Conservation (phyloP, 2,113 vertebrate species). For the Podarcis muralis region DNA sequence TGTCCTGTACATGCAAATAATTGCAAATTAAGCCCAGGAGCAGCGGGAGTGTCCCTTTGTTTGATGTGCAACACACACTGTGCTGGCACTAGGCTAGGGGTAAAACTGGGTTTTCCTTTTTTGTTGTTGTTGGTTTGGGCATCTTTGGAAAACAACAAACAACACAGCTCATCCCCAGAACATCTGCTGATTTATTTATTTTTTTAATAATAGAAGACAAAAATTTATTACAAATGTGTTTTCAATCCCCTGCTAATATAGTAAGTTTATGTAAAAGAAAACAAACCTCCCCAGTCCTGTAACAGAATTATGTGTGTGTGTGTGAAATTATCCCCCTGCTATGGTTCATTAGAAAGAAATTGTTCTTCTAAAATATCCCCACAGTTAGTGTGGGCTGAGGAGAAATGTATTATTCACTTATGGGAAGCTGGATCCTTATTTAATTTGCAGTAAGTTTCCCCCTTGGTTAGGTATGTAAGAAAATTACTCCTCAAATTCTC, state of each 20-base stretch:
- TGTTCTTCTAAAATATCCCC: neutral
- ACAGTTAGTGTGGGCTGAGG: constrained; percentile 13
- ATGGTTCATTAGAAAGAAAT: neutral
- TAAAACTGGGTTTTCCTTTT: constrained; percentile 40
- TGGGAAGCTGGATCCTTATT: neutral
- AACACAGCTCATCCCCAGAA: constrained; percentile 29
- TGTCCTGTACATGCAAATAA: constrained; percentile 65
- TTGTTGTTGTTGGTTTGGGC: constrained; percentile 3
- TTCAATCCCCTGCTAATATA: constrained; percentile 56
- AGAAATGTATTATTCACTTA: neutral
- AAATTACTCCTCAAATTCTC: neutral
- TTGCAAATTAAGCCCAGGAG: constrained; percentile 65
- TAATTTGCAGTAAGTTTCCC: neutral
- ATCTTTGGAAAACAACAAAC: constrained; percentile 49
- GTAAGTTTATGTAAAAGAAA: constrained; percentile 33
- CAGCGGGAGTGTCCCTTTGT: constrained; percentile 66
- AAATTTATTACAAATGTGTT: constrained; percentile 56
- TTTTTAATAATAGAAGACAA: constrained; percentile 24
- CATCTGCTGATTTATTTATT: constrained; percentile 26
- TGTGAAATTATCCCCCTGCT: neutral
- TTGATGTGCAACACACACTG: constrained; percentile 53
- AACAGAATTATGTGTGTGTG: neutral
- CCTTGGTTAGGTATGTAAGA: neutral
- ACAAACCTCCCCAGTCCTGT: neutral
- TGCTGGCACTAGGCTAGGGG: constrained; percentile 48